Evolutionary conservation across 2,888 invertebrate species (phyloP).

Genomic region (Acrocyrtus sp.): DNA sequence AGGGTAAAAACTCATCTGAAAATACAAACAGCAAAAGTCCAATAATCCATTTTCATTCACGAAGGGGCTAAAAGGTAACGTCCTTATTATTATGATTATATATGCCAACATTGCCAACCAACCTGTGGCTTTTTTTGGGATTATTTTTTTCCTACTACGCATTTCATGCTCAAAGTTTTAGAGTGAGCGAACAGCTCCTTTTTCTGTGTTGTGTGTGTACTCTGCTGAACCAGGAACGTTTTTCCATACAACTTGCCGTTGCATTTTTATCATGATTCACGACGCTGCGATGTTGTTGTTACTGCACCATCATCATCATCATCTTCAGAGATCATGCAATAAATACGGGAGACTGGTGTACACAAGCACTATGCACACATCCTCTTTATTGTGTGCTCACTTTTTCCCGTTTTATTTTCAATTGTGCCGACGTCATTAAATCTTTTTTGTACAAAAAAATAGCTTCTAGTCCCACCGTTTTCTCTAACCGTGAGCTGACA

Average conservation of each 20-base stretch:
- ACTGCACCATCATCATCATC: background rate
- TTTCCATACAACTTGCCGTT: background rate
- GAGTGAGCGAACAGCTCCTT: too few relatives aligned
- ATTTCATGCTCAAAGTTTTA: too few relatives aligned
- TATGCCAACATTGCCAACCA: slow-evolving; percentile 19
- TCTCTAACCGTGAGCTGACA: too few relatives aligned
- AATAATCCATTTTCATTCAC: slow-evolving; percentile 32
- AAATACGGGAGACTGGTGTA: background rate
- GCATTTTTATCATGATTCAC: background rate
- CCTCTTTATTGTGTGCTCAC: slow-evolving; percentile 7
- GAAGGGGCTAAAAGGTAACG: slow-evolving; percentile 6
- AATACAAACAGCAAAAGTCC: background rate
- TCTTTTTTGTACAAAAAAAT: too few relatives aligned
- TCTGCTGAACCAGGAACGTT: background rate
- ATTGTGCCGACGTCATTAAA: slow-evolving; percentile 41
- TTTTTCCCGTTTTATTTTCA: slow-evolving; percentile 43
- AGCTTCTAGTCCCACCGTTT: background rate
- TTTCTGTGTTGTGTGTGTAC: background rate
- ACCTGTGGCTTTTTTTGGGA: slow-evolving; percentile 34
- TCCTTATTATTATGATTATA: background rate
- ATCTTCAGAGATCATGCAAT: background rate
- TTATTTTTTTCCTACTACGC: too few relatives aligned
- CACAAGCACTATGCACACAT: background rate
- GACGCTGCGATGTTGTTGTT: background rate
- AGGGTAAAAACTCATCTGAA: too few relatives aligned